Percentiles rank a stretch among this genome's conserved stretches.
phyloP scores from a whole-genome alignment of 2,888 invertebrate species.

The Macrosiphum euphorbiae region DNA sequence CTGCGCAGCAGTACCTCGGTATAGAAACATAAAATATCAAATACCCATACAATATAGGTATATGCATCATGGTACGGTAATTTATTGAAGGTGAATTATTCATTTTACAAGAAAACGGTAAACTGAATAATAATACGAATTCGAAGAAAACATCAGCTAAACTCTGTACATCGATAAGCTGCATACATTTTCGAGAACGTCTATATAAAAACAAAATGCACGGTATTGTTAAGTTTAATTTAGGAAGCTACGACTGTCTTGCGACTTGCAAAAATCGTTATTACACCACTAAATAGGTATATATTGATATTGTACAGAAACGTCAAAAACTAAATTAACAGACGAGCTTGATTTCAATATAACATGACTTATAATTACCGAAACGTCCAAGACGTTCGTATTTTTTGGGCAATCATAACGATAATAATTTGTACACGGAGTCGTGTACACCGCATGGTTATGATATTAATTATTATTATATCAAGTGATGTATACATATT shows the following conservation, averaged over 20 bases:
- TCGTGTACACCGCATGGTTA: neutral
- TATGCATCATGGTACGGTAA: neutral
- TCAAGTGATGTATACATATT: neutral
- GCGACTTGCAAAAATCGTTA: neutral
- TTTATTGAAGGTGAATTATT: slow-evolving; percentile 25
- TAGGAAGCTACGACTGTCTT: neutral
- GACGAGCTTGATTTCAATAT: neutral
- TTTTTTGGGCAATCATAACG: neutral
- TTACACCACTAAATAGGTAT: neutral
- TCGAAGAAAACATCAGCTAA: neutral
- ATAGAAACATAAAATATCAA: neutral
- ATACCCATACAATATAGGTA: neutral
- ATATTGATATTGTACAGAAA: too few relatives aligned
- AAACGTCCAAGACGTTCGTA: neutral
- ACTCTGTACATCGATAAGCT: neutral
- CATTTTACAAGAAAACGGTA: neutral
- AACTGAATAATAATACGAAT: neutral
- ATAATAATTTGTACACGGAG: neutral
- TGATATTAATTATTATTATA: neutral
- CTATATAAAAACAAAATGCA: neutral
- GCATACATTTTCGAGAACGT: neutral
- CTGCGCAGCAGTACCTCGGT: neutral
- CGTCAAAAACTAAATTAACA: too few relatives aligned
- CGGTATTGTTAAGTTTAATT: neutral
- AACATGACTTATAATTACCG: neutral